phyloP scores from a whole-genome alignment of 1,140 invertebrate species.

The Drosophila mojavensis region DNA sequence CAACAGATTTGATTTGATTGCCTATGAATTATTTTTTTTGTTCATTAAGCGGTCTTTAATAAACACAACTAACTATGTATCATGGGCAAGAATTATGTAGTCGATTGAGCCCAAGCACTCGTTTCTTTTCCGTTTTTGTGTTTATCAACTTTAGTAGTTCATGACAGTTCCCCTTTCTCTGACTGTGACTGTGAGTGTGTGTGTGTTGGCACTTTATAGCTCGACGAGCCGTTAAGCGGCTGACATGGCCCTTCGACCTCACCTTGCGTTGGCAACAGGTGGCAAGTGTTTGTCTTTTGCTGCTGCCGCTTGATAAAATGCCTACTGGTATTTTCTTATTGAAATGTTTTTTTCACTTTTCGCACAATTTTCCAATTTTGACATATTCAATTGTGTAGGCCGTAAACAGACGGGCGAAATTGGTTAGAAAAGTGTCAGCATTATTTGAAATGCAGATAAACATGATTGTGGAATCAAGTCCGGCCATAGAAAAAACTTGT shows the following conservation, averaged over 20 bases:
- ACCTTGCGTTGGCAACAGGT: constrained; percentile 54
- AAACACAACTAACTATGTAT: no score
- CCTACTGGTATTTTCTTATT: constrained; percentile 32
- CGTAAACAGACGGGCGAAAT: constrained; percentile 7
- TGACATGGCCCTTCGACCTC: constrained; percentile 36
- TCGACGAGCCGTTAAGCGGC: constrained; percentile 51
- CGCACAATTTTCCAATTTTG: constrained; percentile 29
- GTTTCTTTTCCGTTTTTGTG: neutral
- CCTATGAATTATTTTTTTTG: no score
- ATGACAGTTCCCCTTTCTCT: constrained; percentile 23
- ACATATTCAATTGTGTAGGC: constrained; percentile 29
- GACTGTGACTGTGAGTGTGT: neutral
- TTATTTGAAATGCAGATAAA: no score
- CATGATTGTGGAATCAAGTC: no score
- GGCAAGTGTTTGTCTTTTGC: constrained; percentile 21
- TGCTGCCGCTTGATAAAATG: constrained; percentile 30
- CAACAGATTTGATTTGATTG: no score
- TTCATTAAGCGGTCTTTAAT: no score
- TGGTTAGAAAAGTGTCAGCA: constrained; percentile 12
- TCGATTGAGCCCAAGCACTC: no score
- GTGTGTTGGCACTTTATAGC: constrained; percentile 31
- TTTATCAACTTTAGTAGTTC: constrained; percentile 43
- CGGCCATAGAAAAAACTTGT: no score
- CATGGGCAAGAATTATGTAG: no score
- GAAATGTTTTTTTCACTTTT: constrained; percentile 20